Base-by-base conservation (phyloP, 2,888 invertebrate genomes). In the Ellobium chinense region DNA sequence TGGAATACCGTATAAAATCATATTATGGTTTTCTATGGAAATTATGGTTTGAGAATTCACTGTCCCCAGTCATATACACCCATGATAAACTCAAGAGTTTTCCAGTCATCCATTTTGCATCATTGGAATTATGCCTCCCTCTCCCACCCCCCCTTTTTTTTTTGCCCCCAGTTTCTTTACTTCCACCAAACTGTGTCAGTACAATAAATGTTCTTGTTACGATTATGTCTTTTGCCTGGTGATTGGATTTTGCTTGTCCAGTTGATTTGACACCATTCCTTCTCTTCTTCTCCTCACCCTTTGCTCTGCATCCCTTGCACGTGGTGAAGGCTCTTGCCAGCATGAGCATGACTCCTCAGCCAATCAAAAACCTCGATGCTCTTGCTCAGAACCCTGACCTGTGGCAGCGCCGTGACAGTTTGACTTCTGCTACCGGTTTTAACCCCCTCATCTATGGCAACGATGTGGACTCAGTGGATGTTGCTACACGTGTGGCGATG, bases 401-500 rank as follows among this genome's bases (percentile, higher is more conserved):
- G 78, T 91, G 90, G 90, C 91, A 90, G 80, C 84, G 90, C 46
- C 85, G 91, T 5, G 91, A 91, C 74, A 91, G 91, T 84, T 91
- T 92, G 82, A 87, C 89, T 21, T 88, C 91, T 7, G 87, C 88
- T 72, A 91, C 91, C 21, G 90, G 90, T 14, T 94, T 95, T 90
- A 98, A 98, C 94, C 97, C 97, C 0, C 96, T 98, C 90, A 97
- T 98, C 86, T 93, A 93, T 82, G 93, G 93, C 36, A 93, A 93
- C 81, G 94, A 99, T 92, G 97, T 99, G 0, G 99, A 99, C 93
- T 98, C 98, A 0, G 99, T 99, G 0, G 99, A 99, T 93, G 96
- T 99, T 29, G 99, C 99, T 12, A 99, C 98, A 0, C 94, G 99
- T 83, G 98, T 99, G 66, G 99, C 99, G 21, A 98, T 99, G 98